A percentile compares a stretch with the other conserved stretches of the same genome.
These are phyloP conservation scores for Bombus cullumanus DNA, from an alignment of 1,140 invertebrate genomes.

Conservation along the genomic window DNA sequence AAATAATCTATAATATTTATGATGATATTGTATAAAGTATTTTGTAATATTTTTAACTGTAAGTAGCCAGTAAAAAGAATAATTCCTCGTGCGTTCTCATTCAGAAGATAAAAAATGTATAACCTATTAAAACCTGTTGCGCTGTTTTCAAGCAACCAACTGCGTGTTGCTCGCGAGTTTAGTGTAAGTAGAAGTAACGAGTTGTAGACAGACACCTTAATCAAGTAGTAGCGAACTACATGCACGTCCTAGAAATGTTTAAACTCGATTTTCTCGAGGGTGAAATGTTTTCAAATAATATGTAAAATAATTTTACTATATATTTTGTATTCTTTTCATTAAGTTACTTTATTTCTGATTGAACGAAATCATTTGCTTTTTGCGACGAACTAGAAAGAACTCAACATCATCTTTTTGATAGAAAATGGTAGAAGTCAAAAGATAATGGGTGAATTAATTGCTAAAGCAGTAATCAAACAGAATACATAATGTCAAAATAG, in stretches of 20 bases:
- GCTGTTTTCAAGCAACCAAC: neutral
- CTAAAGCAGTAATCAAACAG: neutral
- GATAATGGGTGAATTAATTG: neutral
- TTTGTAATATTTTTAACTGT: neutral
- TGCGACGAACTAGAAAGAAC: neutral
- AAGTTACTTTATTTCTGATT: neutral
- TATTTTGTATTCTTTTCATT: neutral
- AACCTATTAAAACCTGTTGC: slow-evolving; percentile 38
- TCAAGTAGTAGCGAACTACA: neutral
- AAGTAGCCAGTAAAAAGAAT: neutral
- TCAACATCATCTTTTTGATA: neutral
- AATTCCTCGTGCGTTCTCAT: slow-evolving; percentile 27
- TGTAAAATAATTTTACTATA: neutral
- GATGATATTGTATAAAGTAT: neutral
- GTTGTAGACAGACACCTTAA: slow-evolving; percentile 9
- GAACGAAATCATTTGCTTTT: neutral
- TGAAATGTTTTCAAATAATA: neutral
- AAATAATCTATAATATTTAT: neutral
- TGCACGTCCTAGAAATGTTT: neutral
- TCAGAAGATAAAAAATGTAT: slow-evolving; percentile 8
- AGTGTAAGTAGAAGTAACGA: slow-evolving; percentile 19
- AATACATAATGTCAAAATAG: neutral
- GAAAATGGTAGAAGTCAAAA: neutral
- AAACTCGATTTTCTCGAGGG: neutral
- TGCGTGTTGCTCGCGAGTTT: neutral